Conservation (phyloP, 2,113 vertebrate genomes). For the Trinectes maculatus region DNA sequence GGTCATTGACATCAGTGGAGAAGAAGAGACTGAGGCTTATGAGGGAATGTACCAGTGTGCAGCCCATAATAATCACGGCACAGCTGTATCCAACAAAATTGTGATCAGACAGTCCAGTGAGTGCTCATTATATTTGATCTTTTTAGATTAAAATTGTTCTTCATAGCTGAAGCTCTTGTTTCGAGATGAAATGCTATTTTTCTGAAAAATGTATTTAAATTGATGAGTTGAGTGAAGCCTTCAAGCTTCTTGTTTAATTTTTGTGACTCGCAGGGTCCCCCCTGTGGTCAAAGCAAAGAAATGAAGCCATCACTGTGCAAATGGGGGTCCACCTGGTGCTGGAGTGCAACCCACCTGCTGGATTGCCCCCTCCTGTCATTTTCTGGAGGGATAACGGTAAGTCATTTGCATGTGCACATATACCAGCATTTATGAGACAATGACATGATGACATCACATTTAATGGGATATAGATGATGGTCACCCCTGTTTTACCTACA, state of each 20-base stretch:
- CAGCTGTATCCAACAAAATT: slow-evolving; percentile 92
- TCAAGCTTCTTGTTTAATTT: slow-evolving; percentile 24
- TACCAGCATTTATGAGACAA: too few relatives aligned
- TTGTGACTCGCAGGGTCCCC: slow-evolving; percentile 88
- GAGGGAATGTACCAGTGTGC: slow-evolving; percentile 96
- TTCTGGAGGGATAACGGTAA: slow-evolving; percentile 99
- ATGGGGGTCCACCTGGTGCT: slow-evolving; percentile 89
- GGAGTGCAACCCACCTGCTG: slow-evolving; percentile 90
- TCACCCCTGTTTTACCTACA: too few relatives aligned
- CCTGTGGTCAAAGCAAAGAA: slow-evolving; percentile 95
- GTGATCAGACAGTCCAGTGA: slow-evolving; percentile 94
- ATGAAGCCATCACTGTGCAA: slow-evolving; percentile 87
- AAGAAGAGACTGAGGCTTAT: slow-evolving; percentile 91
- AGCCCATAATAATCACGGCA: slow-evolving; percentile 91
- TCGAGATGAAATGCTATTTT: background rate
- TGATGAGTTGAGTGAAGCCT: too few relatives aligned
- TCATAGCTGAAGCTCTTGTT: background rate
- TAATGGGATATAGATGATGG: too few relatives aligned
- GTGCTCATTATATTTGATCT: slow-evolving; percentile 32
- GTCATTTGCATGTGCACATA: slow-evolving; percentile 55
- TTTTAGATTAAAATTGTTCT: background rate
- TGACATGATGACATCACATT: too few relatives aligned
- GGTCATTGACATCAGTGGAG: slow-evolving; percentile 91
- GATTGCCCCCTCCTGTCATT: slow-evolving; percentile 94
- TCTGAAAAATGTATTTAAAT: too few relatives aligned